Base-by-base conservation (phyloP, 1,140 invertebrate species). In the Sogatella furcifera region DNA sequence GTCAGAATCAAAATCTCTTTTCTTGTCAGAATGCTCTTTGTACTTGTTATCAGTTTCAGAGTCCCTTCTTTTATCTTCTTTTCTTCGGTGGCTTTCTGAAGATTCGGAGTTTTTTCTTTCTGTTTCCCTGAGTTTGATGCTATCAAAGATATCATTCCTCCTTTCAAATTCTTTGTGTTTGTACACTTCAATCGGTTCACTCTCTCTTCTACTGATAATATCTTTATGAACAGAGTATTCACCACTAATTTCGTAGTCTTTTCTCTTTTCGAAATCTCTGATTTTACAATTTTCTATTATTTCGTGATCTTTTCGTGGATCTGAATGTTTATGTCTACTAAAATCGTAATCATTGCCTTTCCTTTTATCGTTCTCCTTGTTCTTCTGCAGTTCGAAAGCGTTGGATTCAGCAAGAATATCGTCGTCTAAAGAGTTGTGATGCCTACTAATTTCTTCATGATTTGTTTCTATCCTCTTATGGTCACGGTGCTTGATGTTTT, bases 271-370 rank as follows among this genome's bases (percentile, higher is more conserved):
- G 4, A n/a, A n/a, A 49, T 62, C 59, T 42, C 34, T 31, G 4
- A 13, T 46, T 24, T 54, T 55, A 22, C 5, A 58, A 15, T 52
- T 61, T 61, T 52, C 56, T 24, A 22, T 74, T 70, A 17, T 74
- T 76, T 57, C 71, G 68, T 67, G 77, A 77, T 31, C 67, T 71
- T 59, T 57, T 66, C 72, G 74, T 24, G 73, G 69, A 41, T 74
- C 73, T 46, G 55, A 59, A 59, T 73, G 67, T 66, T 72, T 76
- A 19, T 54, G 17, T 10, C 34, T 9, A 38, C 34, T 38, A 62
- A 60, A 60, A 62, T 66, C 9, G 62, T 61, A 61, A 58, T 59
- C 49, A 66, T 64, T 59, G 53, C 19, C 63, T 63, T 31, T 63
- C 46, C 64, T 66, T 66, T 42, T 67, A 66, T 61, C 57, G 72